Evolutionary conservation across 1,140 invertebrate species (phyloP), one percentile per base, ranked within the genome.

Genomic region (Heterodera carotae): DNA sequence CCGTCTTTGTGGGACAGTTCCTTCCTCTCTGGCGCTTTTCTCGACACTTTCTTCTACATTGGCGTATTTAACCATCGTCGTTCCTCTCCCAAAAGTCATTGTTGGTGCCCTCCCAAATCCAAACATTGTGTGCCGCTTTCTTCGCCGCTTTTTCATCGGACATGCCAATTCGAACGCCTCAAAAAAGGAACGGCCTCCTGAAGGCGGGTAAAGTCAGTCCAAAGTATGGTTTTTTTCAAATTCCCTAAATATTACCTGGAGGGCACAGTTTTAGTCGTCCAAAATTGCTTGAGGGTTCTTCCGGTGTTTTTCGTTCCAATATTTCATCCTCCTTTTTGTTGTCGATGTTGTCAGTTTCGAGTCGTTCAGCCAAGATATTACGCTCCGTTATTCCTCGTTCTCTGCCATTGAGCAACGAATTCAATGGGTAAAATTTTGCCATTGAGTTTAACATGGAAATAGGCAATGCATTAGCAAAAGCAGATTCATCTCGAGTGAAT

Each of bases 161-260:
- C 80, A 81, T 18, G 80, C 80, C 39, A 81, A 64, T 34, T 81
- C 79, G 53, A 81, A 83, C 0, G 80, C 80, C 39, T 81, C 80
- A 53, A 81, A 75, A 56, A 81, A 81, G 53, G 80, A 82, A 36
- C 80, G 71, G 2, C 80, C 80, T 15, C 80, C 80, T 81, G 36
- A 53, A 25, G 27, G 60, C 12, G 29, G 25, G 31, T 25, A 75
- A 66, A 75, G 10, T 53, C 15, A 73, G n/a, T n/a, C n/a, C n/a
- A n/a, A n/a, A n/a, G n/a, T n/a, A n/a, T n/a, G n/a, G n/a, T n/a
- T n/a, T n/a, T n/a, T 31, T 22, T 31, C 29, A 75, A 72, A 53
- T 62, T 8, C 18, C 15, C 34, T 15, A 27, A 33, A 18, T 18
- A 27, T 81, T 66, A 81, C 80, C 80, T 18, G 80, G 80, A n/a